Evolutionary conservation across 2,797 vertebrate species (phyloP), one percentile per base, ranked within the genome.

Genomic region (Tangara arthus): DNA sequence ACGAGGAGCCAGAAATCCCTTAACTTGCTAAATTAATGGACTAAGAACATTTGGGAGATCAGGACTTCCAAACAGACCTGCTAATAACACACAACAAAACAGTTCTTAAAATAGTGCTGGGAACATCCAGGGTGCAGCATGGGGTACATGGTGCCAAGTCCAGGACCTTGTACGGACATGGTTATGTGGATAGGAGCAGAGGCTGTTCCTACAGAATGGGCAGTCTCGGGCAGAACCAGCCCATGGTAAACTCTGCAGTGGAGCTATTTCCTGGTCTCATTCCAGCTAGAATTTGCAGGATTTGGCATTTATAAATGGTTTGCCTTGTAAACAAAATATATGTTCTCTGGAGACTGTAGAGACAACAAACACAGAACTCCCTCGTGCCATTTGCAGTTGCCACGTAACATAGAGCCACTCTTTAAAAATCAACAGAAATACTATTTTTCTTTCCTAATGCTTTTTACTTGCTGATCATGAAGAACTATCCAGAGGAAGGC

Each of bases 301-400:
- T 91, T 95, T 95, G 83, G 86, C 83, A 95, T 76, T 95, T 94
- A 69, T 76, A 94, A 92, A 84, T 76, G 80, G 83, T 70, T 95
- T 93, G 86, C 73, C 88, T 94, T 87, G 66, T 93, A 95, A 95
- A 94, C 93, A 94, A 93, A 95, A 92, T 92, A 27, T 49, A 80
- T 64, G 39, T 90, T 90, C 90, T 96, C 95, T 80, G 60, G 77
- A 93, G 77, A 64, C 77, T 92, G 90, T 49, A 55, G 83, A 90
- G 63, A 92, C 83, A 96, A 94, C 88, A 96, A 95, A 93, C 77
- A 82, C 21, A 80, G 69, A 93, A 82, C 64, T 95, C 81, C 78
- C 71, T 84, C 17, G 0, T 82, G 78, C 90, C 92, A 82, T 95
- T 95, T 95, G 60, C 88, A 90, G 92, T 92, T 78, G 71, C 86